phyloP scores from a whole-genome alignment of 2,113 vertebrate species.

The Psammodynastes pulverulentus region DNA sequence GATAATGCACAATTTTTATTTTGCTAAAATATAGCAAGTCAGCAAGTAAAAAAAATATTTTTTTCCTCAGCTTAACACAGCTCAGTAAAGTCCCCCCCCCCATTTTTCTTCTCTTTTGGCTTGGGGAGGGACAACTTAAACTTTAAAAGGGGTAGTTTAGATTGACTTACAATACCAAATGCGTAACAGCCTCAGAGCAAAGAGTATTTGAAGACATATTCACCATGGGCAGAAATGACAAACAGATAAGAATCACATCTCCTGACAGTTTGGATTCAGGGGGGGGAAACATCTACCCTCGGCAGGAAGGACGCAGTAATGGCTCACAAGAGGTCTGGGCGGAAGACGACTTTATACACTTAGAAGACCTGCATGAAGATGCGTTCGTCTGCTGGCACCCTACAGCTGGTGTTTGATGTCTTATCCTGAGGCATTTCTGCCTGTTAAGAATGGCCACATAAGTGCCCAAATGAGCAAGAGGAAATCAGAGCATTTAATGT shows the following conservation, averaged over 20 bases:
- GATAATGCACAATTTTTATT: conserved; percentile 54
- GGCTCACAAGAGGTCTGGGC: background rate
- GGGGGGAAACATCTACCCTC: background rate
- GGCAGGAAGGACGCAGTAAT: background rate
- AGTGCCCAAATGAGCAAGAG: background rate
- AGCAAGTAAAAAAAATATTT: conserved; percentile 57
- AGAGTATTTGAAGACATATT: background rate
- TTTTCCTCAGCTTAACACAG: conserved; percentile 42
- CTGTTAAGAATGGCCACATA: background rate
- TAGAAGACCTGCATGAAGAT: background rate
- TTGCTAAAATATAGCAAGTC: conserved; percentile 77
- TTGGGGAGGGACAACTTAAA: background rate
- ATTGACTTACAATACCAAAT: background rate
- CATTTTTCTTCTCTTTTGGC: background rate
- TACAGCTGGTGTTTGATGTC: background rate
- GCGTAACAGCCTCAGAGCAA: background rate
- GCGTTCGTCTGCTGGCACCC: background rate
- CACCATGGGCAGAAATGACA: background rate
- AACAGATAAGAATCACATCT: background rate
- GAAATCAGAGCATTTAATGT: background rate
- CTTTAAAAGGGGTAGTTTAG: background rate
- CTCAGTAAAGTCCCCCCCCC: conserved; percentile 8
- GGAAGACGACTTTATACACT: background rate
- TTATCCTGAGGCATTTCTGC: background rate
- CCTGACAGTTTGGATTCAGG: background rate